These are phyloP conservation scores for Lymantria dispar DNA, from an alignment of 2,888 invertebrate species.

Conservation along the genomic window DNA sequence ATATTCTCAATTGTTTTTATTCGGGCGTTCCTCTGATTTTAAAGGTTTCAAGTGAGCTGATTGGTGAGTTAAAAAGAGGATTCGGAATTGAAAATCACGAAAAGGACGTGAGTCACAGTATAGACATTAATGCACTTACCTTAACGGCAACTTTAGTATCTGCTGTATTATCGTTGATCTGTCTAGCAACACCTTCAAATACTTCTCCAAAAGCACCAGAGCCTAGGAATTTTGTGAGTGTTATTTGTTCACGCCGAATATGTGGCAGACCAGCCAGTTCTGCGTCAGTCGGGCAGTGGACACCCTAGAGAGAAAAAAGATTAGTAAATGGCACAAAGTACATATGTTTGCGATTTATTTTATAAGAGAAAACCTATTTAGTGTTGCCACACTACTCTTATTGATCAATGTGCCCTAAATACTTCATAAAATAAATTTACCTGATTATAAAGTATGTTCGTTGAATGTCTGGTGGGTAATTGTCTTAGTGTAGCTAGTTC, in stretches of 20 bases:
- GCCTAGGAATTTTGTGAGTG: conserved; percentile 93
- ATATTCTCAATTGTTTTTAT: too few species aligned
- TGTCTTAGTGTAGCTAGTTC: conserved; percentile 94
- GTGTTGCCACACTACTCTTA: too few species aligned
- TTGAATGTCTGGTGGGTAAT: conserved; percentile 92
- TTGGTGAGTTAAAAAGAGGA: too few species aligned
- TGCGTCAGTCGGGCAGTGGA: conserved; percentile 85
- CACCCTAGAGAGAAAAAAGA: conserved; percentile 44
- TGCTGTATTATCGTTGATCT: conserved; percentile 81
- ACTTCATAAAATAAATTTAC: conserved; percentile 36
- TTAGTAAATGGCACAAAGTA: neutral
- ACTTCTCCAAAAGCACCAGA: conserved; percentile 99
- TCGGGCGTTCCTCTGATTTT: too few species aligned
- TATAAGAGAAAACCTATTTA: too few species aligned
- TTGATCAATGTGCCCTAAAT: too few species aligned
- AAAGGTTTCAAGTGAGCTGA: too few species aligned
- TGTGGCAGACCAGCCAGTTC: conserved; percentile 92
- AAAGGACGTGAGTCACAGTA: neutral
- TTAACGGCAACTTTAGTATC: conserved; percentile 95
- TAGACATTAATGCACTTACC: conserved; percentile 64
- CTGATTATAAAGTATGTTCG: conserved; percentile 90
- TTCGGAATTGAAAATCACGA: neutral
- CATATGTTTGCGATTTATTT: too few species aligned
- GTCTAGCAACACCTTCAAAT: conserved; percentile 93
- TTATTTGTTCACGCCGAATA: conserved; percentile 93